Base-by-base conservation (phyloP, 2,888 invertebrate genomes). In the Gortyna flavago region DNA sequence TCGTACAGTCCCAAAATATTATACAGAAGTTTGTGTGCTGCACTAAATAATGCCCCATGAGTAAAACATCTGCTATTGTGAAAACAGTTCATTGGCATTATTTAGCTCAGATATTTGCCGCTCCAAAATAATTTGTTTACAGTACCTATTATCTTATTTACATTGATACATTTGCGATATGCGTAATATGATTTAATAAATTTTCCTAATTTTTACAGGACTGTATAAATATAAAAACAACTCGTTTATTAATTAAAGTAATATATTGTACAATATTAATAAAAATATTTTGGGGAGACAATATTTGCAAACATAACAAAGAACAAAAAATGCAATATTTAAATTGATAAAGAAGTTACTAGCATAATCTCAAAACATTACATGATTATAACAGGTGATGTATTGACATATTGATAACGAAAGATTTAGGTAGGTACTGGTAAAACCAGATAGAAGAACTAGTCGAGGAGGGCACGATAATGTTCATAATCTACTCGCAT, bases 251-350 rank as follows among this genome's bases (percentile, higher is more conserved):
- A 92, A 90, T 92, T 91, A 91, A 90, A 92, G 91, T 93, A 92
- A 92, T 81, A 93, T 92, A 95, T 93, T 92, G 91, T 94, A 94
- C 93, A 93, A 92, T 93, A 93, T 92, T 92, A 93, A 91, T 91
- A 92, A 93, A 92, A 93, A 94, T 93, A 94, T 93, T 91, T 93
- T 87, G 89, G 92, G 91, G 91, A 92, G 93, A 93, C 89, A 92
- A 94, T 91, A 93, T 92, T 89, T 93, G 92, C 95, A 96, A 96
- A 96, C 95, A 94, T 96, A 96, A 96, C 96, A 96, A 95, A 91
- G 90, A 95, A 95, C 93, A 94, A 94, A 94, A 92, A 92, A 91
- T 91, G 90, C 87, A 87, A 88, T 87, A 87, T 85, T 84, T 87
- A 88, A 87, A 89, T 88, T 89, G 88, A 90, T 89, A 90, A 90